phyloP scores from a whole-genome alignment of 2,113 vertebrate species.

The Dasyurus viverrinus region DNA sequence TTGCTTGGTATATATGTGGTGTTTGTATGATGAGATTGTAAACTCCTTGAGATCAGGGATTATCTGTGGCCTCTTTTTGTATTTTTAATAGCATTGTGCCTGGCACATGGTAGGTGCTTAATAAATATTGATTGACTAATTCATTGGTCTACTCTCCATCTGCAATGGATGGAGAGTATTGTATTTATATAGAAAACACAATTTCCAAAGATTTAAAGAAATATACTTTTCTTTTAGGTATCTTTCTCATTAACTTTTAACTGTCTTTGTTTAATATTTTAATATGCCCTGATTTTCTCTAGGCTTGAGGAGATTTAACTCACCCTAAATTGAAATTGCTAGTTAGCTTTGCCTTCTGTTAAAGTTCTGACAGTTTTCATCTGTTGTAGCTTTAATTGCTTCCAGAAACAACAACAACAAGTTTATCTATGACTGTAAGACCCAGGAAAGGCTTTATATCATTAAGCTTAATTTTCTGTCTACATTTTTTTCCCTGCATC shows the following conservation, averaged over 20 bases:
- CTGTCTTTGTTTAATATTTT: constrained; percentile 22
- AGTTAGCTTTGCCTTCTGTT: constrained; percentile 11
- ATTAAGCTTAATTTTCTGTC: background rate
- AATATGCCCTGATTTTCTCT: constrained; percentile 20
- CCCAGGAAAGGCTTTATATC: constrained; percentile 40
- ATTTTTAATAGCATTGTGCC: background rate
- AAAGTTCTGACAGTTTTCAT: constrained; percentile 17
- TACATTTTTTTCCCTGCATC: background rate
- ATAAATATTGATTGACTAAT: background rate
- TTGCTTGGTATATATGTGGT: background rate
- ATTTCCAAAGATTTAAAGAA: constrained; percentile 10
- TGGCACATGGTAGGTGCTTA: background rate
- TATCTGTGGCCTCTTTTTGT: background rate
- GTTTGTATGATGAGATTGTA: background rate
- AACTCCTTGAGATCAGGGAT: background rate
- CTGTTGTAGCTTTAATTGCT: constrained; percentile 11
- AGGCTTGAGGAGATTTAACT: constrained; percentile 17
- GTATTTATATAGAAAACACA: constrained; percentile 20
- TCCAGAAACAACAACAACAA: constrained; percentile 20
- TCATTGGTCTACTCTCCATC: background rate
- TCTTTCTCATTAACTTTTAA: constrained; percentile 20
- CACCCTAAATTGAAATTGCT: constrained; percentile 50
- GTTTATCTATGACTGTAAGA: constrained; percentile 19
- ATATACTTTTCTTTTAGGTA: constrained; percentile 1
- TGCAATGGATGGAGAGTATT: background rate